These are phyloP conservation scores for Sebastes diploproa DNA, from an alignment of 2,797 vertebrate species.

Conservation along the genomic window DNA sequence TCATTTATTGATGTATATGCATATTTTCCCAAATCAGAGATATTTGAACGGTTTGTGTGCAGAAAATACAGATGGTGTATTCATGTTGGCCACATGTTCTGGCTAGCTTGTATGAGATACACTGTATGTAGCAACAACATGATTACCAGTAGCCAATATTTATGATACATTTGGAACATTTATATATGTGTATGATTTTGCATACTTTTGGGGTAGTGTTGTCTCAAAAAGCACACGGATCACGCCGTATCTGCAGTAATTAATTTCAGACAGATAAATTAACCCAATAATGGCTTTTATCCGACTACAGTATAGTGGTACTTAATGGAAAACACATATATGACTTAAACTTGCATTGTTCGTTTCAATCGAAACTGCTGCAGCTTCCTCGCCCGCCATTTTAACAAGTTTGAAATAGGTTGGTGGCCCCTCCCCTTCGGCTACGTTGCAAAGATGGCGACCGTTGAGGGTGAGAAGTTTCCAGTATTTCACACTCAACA, in stretches of 20 bases:
- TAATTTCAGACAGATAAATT: too few relatives aligned
- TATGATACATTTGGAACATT: not conserved
- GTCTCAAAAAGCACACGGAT: too few relatives aligned
- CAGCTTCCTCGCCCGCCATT: too few relatives aligned
- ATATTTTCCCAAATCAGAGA: not conserved
- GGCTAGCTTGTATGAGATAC: not conserved
- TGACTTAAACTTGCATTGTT: too few relatives aligned
- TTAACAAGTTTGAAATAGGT: too few relatives aligned
- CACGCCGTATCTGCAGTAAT: rapidly evolving
- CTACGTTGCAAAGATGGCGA: too few relatives aligned
- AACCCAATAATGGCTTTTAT: too few relatives aligned
- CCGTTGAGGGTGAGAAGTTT: too few relatives aligned
- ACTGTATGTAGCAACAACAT: not conserved
- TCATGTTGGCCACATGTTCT: not conserved
- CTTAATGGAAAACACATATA: too few relatives aligned
- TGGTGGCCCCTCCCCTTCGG: rapidly evolving
- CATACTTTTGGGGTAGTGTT: not conserved
- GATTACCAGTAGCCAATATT: rapidly evolving
- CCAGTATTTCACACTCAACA: too few relatives aligned
- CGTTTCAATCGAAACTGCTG: too few relatives aligned
- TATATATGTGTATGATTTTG: not conserved
- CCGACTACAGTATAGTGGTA: too few relatives aligned
- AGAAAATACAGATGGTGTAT: not conserved
- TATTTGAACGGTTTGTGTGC: not conserved
- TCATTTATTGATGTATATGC: not conserved